Conservation (phyloP, 2,113 vertebrate species). For the Tragelaphus scriptus region DNA sequence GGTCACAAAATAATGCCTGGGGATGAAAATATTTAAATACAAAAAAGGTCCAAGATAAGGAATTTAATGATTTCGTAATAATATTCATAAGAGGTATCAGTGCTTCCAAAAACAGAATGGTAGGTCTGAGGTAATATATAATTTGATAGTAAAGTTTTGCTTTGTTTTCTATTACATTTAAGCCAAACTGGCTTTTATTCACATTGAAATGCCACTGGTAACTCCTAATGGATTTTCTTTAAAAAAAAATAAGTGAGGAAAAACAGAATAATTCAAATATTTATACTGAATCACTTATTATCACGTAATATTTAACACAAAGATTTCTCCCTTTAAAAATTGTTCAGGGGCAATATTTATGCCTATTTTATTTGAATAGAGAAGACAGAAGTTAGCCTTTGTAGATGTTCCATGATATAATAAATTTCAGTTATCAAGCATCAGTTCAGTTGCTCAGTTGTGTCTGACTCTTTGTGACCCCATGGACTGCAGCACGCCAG, state of each 20-base stretch:
- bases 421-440: neutral
- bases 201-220: neutral
- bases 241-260: neutral
- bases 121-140: neutral
- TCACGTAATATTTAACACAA: neutral
- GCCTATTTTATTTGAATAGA: neutral
- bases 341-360: neutral
- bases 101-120: conserved; percentile 44
- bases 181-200: neutral
- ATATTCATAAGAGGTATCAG: conserved; percentile 7
- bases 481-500: neutral
- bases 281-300: neutral
- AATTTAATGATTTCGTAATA: conserved; percentile 50
- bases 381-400: neutral
- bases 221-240: neutral
- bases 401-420: neutral
- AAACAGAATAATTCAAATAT: neutral
- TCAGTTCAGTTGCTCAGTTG: neutral
- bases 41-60: neutral
- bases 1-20: conserved; percentile 10
- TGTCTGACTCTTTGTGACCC: neutral
- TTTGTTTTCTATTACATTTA: neutral
- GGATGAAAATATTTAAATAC: conserved; percentile 21
- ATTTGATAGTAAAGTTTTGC: neutral
- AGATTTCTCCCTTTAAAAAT: neutral